A percentile compares a stretch with the other conserved stretches of the same genome.
These are phyloP conservation scores for Aleadryas rufinucha DNA, from an alignment of 2,113 vertebrate species.

Conservation along the genomic window DNA sequence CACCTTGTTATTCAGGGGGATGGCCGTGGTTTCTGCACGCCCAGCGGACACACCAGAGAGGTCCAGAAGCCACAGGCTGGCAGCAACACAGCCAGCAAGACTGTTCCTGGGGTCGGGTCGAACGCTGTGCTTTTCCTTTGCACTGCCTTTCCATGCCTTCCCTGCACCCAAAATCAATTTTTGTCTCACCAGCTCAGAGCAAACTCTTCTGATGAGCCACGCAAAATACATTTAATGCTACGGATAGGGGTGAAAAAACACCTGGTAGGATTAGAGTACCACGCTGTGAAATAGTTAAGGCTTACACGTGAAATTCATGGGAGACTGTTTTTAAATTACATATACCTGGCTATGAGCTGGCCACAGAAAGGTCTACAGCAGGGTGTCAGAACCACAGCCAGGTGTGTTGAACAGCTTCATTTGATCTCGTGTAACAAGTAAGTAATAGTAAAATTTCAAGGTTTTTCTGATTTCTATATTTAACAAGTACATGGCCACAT, in stretches of 20 bases:
- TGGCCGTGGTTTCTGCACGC: rapidly evolving
- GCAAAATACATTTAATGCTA: background rate
- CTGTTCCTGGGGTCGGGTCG: background rate
- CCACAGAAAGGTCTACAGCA: background rate
- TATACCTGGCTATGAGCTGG: background rate
- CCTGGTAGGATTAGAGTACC: background rate
- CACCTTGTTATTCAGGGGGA: background rate
- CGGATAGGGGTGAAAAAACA: background rate
- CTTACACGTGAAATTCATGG: background rate
- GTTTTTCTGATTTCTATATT: background rate
- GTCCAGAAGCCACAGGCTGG: background rate
- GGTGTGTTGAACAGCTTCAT: rapidly evolving
- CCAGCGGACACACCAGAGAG: background rate
- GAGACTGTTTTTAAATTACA: background rate
- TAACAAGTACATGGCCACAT: background rate
- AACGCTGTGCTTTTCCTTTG: background rate
- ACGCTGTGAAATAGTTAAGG: background rate
- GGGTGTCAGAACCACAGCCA: background rate
- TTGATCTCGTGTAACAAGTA: background rate
- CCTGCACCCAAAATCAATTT: background rate
- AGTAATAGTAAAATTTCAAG: background rate
- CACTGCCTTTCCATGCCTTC: background rate
- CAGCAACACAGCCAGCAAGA: background rate
- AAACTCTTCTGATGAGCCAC: background rate
- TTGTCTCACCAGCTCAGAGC: background rate